Evolutionary conservation across 2,888 invertebrate species (phyloP).

Genomic region (Melikaiella ostensackeni): DNA sequence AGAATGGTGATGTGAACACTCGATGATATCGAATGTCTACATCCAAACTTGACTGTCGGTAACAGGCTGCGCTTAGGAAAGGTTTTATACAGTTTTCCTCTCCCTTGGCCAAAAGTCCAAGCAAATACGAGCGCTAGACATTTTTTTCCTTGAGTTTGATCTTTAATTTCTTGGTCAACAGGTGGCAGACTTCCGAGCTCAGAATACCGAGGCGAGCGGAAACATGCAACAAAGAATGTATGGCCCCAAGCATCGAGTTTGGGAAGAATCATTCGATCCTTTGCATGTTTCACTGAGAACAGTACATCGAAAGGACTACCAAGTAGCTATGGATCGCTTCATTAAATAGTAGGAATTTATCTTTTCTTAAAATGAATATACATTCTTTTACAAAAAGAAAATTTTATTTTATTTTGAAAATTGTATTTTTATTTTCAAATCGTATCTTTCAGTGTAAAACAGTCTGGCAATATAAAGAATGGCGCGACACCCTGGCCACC

Average conservation of each 20-base stretch:
- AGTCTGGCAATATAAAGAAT: slow-evolving; percentile 80
- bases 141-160: slow-evolving; percentile 31
- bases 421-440: slow-evolving; percentile 67
- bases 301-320: slow-evolving; percentile 95
- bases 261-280: slow-evolving; percentile 96
- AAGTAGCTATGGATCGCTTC: slow-evolving; percentile 95
- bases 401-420: no score
- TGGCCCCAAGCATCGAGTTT: slow-evolving; percentile 90
- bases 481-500: slow-evolving; percentile 88
- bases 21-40: no score
- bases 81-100: no score
- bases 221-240: slow-evolving; percentile 91
- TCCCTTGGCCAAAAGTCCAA: no score
- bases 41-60: no score
- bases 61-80: no score
- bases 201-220: slow-evolving; percentile 89
- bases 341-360: slow-evolving; percentile 86
- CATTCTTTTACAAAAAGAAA: slow-evolving; percentile 31
- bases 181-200: slow-evolving; percentile 92
- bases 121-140: neutral
- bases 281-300: slow-evolving; percentile 94
- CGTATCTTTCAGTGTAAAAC: slow-evolving; percentile 78
- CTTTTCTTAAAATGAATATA: neutral
- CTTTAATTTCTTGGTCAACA: slow-evolving; percentile 66
- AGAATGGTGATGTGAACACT: no score